These are phyloP conservation scores for Herpetotheres cachinnans DNA, from an alignment of 2,113 vertebrate species.

Conservation along the genomic window DNA sequence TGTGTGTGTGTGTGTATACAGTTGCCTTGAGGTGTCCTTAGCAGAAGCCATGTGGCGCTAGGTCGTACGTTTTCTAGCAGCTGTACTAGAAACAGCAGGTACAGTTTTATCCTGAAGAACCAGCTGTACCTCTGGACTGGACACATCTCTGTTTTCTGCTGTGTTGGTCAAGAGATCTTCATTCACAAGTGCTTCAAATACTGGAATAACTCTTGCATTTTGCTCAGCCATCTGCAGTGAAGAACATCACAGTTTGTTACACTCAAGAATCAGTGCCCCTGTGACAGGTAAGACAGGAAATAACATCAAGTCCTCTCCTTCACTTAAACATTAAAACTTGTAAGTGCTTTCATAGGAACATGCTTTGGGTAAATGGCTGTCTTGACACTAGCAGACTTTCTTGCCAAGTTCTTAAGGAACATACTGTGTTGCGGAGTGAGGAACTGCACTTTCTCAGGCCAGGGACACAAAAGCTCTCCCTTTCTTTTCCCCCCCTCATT, in stretches of 20 bases:
- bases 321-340: background rate
- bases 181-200: conserved; percentile 13
- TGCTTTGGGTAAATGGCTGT: background rate
- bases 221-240: conserved; percentile 42
- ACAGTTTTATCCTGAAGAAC: background rate
- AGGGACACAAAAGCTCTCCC: background rate
- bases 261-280: too few relatives aligned
- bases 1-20: background rate
- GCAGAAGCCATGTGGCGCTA: background rate
- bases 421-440: background rate
- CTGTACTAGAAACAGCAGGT: background rate
- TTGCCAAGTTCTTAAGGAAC: background rate
- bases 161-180: conserved; percentile 37
- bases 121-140: conserved; percentile 35
- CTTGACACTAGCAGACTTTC: background rate
- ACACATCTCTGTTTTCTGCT: conserved; percentile 25
- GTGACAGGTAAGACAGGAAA: background rate
- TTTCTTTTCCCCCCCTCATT: background rate
- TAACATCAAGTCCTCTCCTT: background rate
- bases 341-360: background rate
- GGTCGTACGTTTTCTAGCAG: background rate
- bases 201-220: conserved; percentile 15
- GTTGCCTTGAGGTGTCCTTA: background rate
- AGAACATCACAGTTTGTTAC: background rate
- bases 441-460: background rate